Evolutionary conservation across 2,113 vertebrate species (phyloP).

Genomic region (Arizona elegans): DNA sequence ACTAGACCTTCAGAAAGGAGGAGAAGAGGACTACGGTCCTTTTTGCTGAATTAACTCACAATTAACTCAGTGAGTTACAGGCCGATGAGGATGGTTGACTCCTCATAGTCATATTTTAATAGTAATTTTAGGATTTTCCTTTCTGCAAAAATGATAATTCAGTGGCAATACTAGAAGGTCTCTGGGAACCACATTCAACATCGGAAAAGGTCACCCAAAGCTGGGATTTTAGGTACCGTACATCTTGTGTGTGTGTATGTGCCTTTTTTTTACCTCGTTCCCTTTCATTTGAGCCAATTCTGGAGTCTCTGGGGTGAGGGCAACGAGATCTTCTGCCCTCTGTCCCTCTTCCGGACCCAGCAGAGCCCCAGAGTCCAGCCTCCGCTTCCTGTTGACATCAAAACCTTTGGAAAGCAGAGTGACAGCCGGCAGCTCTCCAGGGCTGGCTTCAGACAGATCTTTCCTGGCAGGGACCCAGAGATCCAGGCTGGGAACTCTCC

Average conservation of each 20-base stretch:
- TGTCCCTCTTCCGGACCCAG: not conserved
- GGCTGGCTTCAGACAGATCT: fast-evolving
- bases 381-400: not conserved
- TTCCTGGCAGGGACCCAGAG: slow-evolving; percentile 75
- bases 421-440: fast-evolving
- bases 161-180: not conserved
- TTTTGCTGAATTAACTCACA: too few species aligned
- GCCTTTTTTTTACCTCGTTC: not conserved
- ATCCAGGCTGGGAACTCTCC: slow-evolving; percentile 62
- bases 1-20: not conserved
- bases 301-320: not conserved
- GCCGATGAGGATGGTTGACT: too few species aligned
- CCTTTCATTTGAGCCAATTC: fast-evolving
- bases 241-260: too few species aligned
- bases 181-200: not conserved
- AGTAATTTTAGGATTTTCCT: not conserved
- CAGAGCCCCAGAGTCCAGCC: fast-evolving
- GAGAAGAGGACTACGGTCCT: too few species aligned
- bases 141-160: not conserved
- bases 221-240: too few species aligned
- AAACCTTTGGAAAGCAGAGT: not conserved
- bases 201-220: too few species aligned
- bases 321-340: fast-evolving
- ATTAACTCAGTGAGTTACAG: too few species aligned
- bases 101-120: not conserved